These are phyloP conservation scores for Lepidocyrtinus sp. DNA, from an alignment of 2,888 invertebrate species.

Conservation along the genomic window DNA sequence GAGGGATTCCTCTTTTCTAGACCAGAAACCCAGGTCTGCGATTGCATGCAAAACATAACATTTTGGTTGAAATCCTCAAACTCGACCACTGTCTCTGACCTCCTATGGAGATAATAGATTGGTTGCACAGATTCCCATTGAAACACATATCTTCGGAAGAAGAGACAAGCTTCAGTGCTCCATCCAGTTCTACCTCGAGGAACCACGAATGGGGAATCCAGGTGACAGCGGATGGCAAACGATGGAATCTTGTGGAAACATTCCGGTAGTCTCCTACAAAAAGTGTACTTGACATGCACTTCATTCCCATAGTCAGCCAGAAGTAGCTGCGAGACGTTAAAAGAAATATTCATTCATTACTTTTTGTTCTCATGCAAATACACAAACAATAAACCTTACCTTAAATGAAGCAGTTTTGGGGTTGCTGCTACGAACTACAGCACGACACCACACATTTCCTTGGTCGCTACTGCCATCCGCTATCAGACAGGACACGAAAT, in stretches of 20 bases:
- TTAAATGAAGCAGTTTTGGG: not conserved
- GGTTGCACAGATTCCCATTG: constrained; percentile 22
- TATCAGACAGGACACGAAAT: constrained; percentile 5
- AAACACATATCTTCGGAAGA: constrained; percentile 38
- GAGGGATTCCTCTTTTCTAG: not conserved
- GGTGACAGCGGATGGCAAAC: constrained; percentile 48
- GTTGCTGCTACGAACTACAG: constrained; percentile 12
- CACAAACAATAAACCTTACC: not conserved
- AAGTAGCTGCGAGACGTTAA: constrained; percentile 34
- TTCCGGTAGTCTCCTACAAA: constrained; percentile 22
- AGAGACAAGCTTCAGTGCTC: constrained; percentile 11
- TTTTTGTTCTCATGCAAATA: not conserved
- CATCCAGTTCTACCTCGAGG: constrained; percentile 25
- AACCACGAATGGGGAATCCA: constrained; percentile 11
- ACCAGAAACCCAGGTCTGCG: constrained; percentile 9
- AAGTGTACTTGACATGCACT: not conserved
- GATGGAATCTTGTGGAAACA: constrained; percentile 39
- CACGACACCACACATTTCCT: constrained; percentile 25
- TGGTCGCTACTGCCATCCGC: not conserved
- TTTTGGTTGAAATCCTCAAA: constrained; percentile 37
- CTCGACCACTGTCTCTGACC: not conserved
- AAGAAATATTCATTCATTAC: constrained; percentile 1
- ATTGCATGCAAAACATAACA: not conserved
- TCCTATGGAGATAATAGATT: constrained; percentile 13
- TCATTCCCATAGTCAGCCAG: constrained; percentile 52